Base-by-base conservation (phyloP, 2,113 vertebrate species). In the Cyanoderma ruficeps region DNA sequence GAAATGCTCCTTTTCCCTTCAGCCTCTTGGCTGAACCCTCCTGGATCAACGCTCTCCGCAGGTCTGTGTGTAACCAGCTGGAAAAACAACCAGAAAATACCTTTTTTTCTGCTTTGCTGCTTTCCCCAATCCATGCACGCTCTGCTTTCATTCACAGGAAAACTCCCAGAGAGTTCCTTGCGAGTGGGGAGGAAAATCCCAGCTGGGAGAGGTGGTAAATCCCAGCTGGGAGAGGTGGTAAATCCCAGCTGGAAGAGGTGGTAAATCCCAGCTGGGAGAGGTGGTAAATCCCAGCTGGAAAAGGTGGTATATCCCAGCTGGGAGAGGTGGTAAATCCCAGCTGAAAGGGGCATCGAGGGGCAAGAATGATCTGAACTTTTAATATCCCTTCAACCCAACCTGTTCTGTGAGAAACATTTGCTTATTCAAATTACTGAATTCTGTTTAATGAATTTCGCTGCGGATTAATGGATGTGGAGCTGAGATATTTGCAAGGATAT, bases 111-210 rank as follows among this genome's bases (percentile, higher is more conserved):
- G 61, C 81, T 75, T 83, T 60, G 57, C 50, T 71, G 85, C 7
- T 55, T 74, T 33, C 7, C 53, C 55, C 4, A 1, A 11, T 16
- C 22, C 50, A 23, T 4, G 7, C 39, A 28, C 1, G 0, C 42
- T 18, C 55, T 22, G 67, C 9, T 69, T 64, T 27, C 6, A 6
- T 1, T 3, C 46, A 18, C 31, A 12, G 39, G 33, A 46, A 61
- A 83, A 22, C 37, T 61, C 57, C n/a, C 18, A 5, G 68, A 1
- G 5, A 4, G 1, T 10, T 41, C 37, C 61, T 2, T 11, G 50
- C 0, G 21, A 12, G 15, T 1, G 13, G 25, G 50, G 33, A 33
- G 53, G 52, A 1, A 28, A 41, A 61, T n/a, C 15, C 4, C 28
- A 2, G 20, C 27, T 31, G 76, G 39, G 0, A 1, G 3, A 14